Evolutionary conservation across 1,140 invertebrate genomes (phyloP), one percentile per base, ranked within the genome.

Genomic region (Drosophila arizonae): DNA sequence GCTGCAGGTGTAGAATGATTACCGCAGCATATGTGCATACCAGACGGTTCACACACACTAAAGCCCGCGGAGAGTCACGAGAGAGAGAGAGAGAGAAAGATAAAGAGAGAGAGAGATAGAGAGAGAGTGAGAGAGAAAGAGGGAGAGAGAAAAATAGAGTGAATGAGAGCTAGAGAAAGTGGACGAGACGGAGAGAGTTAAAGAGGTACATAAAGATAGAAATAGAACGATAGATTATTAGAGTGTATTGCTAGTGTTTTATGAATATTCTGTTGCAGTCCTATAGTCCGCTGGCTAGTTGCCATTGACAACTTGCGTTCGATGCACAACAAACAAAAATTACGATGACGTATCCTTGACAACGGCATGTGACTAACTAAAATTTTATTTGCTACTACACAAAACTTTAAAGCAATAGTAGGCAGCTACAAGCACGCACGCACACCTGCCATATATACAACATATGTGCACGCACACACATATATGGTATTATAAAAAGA

Each of bases 381-480:
- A 90, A 90, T 90, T 88, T 89, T 91, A 91, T 88, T 91, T 91
- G 84, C 85, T 91, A 72, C 77, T 82, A 82, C 84, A 87, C 85
- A 87, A 85, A 91, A 91, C 89, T 91, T 88, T 89, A 82, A 88
- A 88, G 76, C 79, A 82, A 81, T 69, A 51, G 43, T 58, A 60
- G 51, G 43, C 41, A 76, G 57, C 61, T 67, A 74, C 56, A 63
- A 76, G 72, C 57, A 1, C 48, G 50, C 55, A 58, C 17, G 30
- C 43, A 58, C 54, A 67, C 54, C 50, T 65, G 63, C 30, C 11
- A 52, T 15, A 21, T 17, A 17, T 17, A 17, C 17, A 52, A 56
- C 39, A 64, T 30, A 70, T 48, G 50, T 54, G 61, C 65, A 28
- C 50, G 70, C 45, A 46, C 13, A 28, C 50, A 55, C 55, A 10